Evolutionary conservation across 2,888 invertebrate genomes (phyloP), one percentile per base, ranked within the genome.

Genomic region (Drosophila mulleri): DNA sequence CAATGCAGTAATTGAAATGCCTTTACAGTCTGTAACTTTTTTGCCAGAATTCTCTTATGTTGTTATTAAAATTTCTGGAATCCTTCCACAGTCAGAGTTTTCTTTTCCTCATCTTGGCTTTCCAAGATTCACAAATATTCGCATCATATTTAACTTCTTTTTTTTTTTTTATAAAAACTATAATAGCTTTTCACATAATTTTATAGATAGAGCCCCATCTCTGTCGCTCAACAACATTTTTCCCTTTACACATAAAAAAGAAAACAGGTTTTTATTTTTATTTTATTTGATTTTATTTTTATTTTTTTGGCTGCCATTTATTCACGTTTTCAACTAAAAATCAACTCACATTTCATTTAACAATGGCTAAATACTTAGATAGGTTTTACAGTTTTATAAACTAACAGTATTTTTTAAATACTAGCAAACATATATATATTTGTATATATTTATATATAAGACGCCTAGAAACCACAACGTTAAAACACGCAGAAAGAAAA

Each of bases 351-450:
- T 70, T 71, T 66, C 26, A 66, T 45, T 59, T 72, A 85, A 72
- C 70, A 73, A 68, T 72, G 62, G 60, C 77, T 82, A 82, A 79
- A 69, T 76, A 67, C 44, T 64, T 54, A 70, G 45, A 59, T 62
- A 45, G 52, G 64, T 78, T 78, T 67, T 83, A 81, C 69, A 82
- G 81, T 83, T 75, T 74, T 57, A 26, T 32, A 86, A 82, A 77
- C 71, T 66, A 86, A 83, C 72, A 68, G 63, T 52, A 47, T 65
- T 56, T 50, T 64, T 47, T 53, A 50, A 60, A 65, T 66, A 67
- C 58, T 52, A 64, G 64, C 63, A 64, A 41, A 41, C 63, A 61
- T 26, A 41, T 67, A 53, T 35, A 20, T 50, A 52, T 26, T 26
- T 53, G 39, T 26, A 26, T 52, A 23, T 45, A 45, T 35, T 67